phyloP scores from a whole-genome alignment of 35 echinoderm and acorn worm species.

The Diadema setosum region DNA sequence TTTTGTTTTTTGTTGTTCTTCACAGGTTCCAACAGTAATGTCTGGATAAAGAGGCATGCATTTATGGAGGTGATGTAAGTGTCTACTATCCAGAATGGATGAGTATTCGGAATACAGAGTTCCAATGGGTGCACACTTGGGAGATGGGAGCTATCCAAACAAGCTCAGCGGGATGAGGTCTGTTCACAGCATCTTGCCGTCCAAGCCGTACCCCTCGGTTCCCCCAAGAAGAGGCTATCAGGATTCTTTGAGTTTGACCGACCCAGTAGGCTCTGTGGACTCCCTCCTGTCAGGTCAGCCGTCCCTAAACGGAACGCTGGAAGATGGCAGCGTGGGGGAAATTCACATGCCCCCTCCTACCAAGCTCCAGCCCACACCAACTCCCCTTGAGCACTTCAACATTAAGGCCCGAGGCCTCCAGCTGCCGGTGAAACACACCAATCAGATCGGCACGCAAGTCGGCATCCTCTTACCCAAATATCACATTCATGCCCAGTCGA shows the following conservation, averaged over 20 bases:
- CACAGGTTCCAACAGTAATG: no score
- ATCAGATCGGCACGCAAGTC: constrained; percentile 35
- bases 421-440: constrained; percentile 52
- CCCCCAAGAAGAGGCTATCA: neutral
- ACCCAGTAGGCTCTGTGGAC: neutral
- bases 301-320: neutral
- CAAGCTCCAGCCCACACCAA: neutral
- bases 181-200: neutral
- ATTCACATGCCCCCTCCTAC: neutral
- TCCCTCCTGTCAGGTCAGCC: neutral
- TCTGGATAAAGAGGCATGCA: no score
- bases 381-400: neutral
- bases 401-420: neutral
- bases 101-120: no score
- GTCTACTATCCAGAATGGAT: no score
- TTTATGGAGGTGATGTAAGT: no score
- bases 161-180: neutral
- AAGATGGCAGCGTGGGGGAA: neutral
- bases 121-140: no score
- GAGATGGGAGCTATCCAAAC: neutral
- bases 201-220: neutral
- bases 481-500: constrained; percentile 23
- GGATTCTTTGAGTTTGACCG: neutral
- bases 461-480: constrained; percentile 62
- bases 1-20: no score